Evolutionary conservation across 2,888 invertebrate species (phyloP), one percentile per base, ranked within the genome.

Genomic region (Limnephilus marmoratus): DNA sequence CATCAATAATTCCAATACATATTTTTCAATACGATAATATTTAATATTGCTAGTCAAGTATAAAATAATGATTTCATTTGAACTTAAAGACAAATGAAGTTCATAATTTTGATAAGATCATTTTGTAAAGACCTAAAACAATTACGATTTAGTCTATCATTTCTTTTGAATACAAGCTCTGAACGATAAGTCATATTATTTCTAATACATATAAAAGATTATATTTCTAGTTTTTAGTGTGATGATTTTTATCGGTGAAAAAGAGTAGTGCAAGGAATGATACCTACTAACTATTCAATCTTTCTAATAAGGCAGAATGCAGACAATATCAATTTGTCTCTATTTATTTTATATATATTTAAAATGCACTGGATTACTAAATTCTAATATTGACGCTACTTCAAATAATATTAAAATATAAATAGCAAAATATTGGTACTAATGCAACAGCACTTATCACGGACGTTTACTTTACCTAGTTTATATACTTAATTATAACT

Each of bases 361-460:
- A 68, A 68, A 68, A 68, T 68, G 68, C 68, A n/a, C 24, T 68
- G 68, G 24, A 68, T 68, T 24, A n/a, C 68, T n/a, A 68, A 24
- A n/a, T 68, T 68, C 68, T 68, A 68, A 24, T 37, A 12, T 83
- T 31, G 37, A 11, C 4, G 83, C 83, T 83, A 83, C 37, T 37
- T 37, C 49, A 86, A 85, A 91, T 85, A 85, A 91, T 85, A 45
- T 92, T 91, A 87, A 92, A 89, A 91, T 85, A 93, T 90, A 92
- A 92, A 92, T 93, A 92, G 92, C 88, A 92, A 92, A 93, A 87
- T 90, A 92, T 93, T 93, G 93, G 93, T 94, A 94, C 93, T 94
- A 93, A 90, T 91, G 92, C 92, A 89, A 91, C 81, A 92, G 92
- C 92, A 92, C 91, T 92, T 91, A 91, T 92, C 92, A 92, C 92